A percentile compares a stretch with the other conserved stretches of the same genome.
Evolutionary conservation across 2,797 vertebrate species (phyloP).

Genomic region (Ctenopoma multispine): DNA sequence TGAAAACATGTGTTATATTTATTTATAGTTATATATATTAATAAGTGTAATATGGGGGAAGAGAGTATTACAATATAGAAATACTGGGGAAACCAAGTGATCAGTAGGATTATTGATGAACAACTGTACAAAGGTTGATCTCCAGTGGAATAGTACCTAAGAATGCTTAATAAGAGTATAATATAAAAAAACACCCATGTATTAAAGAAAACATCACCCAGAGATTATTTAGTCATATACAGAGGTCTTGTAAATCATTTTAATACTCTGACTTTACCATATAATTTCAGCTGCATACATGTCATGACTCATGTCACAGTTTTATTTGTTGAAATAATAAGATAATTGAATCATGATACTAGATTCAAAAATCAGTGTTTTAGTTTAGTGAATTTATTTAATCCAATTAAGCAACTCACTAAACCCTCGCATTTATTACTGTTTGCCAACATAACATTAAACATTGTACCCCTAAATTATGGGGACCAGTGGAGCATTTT

Average conservation of each 20-base stretch:
- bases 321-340: slow-evolving; percentile 12
- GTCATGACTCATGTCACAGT: background rate
- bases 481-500: slow-evolving; percentile 4
- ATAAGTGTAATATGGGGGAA: too few species aligned
- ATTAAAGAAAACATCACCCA: background rate
- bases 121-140: background rate
- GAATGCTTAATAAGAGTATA: too few species aligned
- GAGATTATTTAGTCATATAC: background rate
- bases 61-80: background rate
- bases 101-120: background rate
- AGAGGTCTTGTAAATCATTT: background rate
- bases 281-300: slow-evolving; percentile 7
- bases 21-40: too few species aligned
- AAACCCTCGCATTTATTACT: slow-evolving; percentile 22
- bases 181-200: too few species aligned
- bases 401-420: slow-evolving; percentile 46
- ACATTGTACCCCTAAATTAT: slow-evolving; percentile 18
- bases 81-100: too few species aligned
- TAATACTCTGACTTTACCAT: background rate
- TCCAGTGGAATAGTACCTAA: background rate
- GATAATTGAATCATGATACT: slow-evolving; percentile 41
- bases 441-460: background rate
- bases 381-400: slow-evolving; percentile 51
- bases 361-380: slow-evolving; percentile 40
- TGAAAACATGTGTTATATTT: background rate